phyloP scores from a whole-genome alignment of 1,140 invertebrate genomes.

The Achatina immaculata region DNA sequence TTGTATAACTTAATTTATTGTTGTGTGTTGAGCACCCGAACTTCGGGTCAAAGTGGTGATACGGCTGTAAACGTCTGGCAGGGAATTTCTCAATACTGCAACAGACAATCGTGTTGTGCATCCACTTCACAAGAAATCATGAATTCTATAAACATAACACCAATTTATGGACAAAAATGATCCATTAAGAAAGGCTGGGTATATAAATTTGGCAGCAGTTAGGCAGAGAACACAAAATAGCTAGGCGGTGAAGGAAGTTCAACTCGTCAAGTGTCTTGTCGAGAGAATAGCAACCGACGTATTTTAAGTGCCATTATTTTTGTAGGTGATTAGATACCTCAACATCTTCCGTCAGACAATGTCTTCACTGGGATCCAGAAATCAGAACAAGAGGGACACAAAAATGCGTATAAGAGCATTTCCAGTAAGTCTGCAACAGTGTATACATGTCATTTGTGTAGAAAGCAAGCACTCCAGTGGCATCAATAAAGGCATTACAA shows the following conservation, averaged over 20 bases:
- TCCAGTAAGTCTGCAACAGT: too few species aligned
- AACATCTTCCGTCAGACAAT: too few species aligned
- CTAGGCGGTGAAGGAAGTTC: too few species aligned
- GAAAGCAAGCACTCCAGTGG: too few species aligned
- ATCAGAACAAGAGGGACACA: conserved; percentile 72
- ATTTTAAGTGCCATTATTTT: not conserved
- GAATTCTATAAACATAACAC: not conserved
- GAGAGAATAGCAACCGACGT: not conserved
- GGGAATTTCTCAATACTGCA: conserved; percentile 3
- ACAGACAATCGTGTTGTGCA: not conserved
- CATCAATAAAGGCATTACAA: too few species aligned
- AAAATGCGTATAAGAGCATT: conserved; percentile 98
- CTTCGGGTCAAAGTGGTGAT: conserved; percentile 12
- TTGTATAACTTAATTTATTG: too few species aligned
- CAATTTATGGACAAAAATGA: conserved; percentile 8
- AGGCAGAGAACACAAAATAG: not conserved
- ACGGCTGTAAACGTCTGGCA: not conserved
- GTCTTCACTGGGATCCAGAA: conserved; percentile 39
- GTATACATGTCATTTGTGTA: too few species aligned
- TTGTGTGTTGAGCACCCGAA: too few species aligned
- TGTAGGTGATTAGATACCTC: not conserved
- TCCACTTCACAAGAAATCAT: not conserved
- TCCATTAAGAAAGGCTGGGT: not conserved
- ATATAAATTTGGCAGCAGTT: not conserved
- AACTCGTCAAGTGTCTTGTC: too few species aligned